Evolutionary conservation across 2,888 invertebrate genomes (phyloP).

Genomic region (Drosophila kanekoi): DNA sequence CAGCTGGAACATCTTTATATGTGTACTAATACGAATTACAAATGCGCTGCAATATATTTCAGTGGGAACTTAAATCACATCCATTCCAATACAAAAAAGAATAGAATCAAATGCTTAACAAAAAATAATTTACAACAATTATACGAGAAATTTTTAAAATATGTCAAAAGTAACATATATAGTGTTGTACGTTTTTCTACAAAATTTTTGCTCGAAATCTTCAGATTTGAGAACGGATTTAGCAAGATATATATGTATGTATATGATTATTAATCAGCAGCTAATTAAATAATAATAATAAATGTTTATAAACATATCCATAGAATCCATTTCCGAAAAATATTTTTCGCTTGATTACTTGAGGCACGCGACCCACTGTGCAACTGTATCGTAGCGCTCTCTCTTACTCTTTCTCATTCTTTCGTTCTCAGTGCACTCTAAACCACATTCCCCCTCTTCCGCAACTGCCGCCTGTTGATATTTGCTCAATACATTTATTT

Average conservation of each 20-base stretch:
- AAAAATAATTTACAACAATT: not conserved
- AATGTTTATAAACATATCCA: not conserved
- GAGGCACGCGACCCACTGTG: slow-evolving; percentile 38
- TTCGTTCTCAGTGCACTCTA: slow-evolving; percentile 33
- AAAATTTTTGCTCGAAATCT: too few species aligned
- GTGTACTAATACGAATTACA: slow-evolving; percentile 4
- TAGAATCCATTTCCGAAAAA: not conserved
- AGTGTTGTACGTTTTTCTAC: too few species aligned
- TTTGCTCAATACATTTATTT: slow-evolving; percentile 77
- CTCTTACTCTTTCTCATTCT: not conserved
- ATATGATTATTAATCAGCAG: too few species aligned
- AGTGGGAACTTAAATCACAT: slow-evolving; percentile 9
- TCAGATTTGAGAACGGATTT: too few species aligned
- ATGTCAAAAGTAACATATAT: too few species aligned
- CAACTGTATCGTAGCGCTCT: slow-evolving; percentile 14
- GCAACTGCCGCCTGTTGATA: slow-evolving; percentile 54
- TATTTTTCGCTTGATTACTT: slow-evolving; percentile 9
- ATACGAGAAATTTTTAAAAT: not conserved
- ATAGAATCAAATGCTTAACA: not conserved
- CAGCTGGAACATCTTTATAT: not conserved
- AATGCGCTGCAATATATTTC: slow-evolving; percentile 14
- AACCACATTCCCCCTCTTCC: slow-evolving; percentile 8
- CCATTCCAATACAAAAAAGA: not conserved
- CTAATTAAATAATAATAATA: not conserved
- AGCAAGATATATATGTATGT: too few species aligned